Percentiles rank a stretch among this genome's conserved stretches.
Conservation (phyloP, 1,140 invertebrate species). For the Listronotus oregonensis region DNA sequence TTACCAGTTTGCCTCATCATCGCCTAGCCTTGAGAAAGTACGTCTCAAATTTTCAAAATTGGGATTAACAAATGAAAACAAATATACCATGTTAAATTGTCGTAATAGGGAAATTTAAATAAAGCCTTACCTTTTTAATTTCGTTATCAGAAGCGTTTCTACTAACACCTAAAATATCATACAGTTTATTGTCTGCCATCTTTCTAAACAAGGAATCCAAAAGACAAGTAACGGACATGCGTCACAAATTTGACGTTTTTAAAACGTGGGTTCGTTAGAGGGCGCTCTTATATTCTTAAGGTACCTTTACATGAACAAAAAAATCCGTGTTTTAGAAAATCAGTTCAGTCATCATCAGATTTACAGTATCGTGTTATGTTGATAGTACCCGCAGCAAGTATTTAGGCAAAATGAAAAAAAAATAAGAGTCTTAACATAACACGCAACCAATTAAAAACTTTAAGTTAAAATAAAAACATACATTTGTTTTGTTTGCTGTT, state of each 20-base stretch:
- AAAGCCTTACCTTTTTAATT: conserved; percentile 81
- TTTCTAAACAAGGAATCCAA: conserved; percentile 55
- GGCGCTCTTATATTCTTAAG: neutral
- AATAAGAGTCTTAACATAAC: no score
- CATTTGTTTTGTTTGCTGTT: no score
- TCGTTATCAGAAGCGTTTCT: conserved; percentile 77
- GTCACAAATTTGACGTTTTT: conserved; percentile 4
- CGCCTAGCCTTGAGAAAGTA: conserved; percentile 30
- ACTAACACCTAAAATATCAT: conserved; percentile 79
- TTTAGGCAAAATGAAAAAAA: no score
- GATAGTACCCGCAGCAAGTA: no score
- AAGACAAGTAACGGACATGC: conserved; percentile 18
- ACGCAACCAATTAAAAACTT: no score
- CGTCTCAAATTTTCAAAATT: conserved; percentile 9
- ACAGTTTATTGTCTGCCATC: conserved; percentile 78
- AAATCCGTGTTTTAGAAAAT: no score
- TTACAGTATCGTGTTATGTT: no score
- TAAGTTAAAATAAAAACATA: no score
- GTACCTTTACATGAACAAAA: no score
- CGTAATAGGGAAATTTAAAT: neutral
- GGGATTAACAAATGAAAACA: neutral
- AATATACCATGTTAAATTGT: neutral
- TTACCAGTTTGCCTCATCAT: conserved; percentile 15
- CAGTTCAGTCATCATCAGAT: no score
- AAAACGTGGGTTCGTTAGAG: neutral